Base-by-base conservation (phyloP, 2,113 vertebrate genomes). In the Anguilla japonica region DNA sequence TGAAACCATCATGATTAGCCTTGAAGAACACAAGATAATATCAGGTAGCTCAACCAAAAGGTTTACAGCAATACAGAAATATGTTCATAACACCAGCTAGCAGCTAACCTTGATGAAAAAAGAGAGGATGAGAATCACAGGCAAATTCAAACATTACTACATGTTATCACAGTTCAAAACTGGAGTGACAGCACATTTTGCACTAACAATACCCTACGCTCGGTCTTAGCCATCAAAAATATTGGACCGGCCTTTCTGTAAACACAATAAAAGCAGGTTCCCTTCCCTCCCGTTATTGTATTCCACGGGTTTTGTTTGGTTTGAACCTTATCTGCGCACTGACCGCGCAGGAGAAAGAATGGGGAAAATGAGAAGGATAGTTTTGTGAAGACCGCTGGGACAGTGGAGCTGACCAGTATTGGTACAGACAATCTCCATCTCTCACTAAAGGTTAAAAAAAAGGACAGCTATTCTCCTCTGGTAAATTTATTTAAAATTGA, bases 221-320 rank as follows among this genome's bases (percentile, higher is more conserved):
- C 60, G 7, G 18, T 67, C 60, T 67, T 20, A 67, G 60, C 60
- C 60, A 26, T 67, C 18, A 67, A 67, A 26, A 18, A 26, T 67
- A 22, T 26, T 67, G 22, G 60, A 20, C 60, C 20, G 9, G 60
- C 60, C 20, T 5, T 5, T 22, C 60, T 8, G 20, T 22, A 67
- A 67, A 26, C 20, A 67, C 26, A 20, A 67, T 22, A 67, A 5
- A 57, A 79, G 81, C 91, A 60, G 29, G 83, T 85, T 91, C 91
- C 41, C 34, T 85, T 91, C 91, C 41, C 34, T 26, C 11, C n/a
- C n/a, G 9, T 56, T 2, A n/a, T 83, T 60, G 29, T 22, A 63
- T 22, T 39, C 15, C 56, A 43, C 0, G 46, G 14, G 40, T 56
- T 83, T 57, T 83, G 80, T 81, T 81, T 81, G 46, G 41, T 81